phyloP scores from a whole-genome alignment of 2,113 vertebrate species.

The Ailuropoda melanoleuca region DNA sequence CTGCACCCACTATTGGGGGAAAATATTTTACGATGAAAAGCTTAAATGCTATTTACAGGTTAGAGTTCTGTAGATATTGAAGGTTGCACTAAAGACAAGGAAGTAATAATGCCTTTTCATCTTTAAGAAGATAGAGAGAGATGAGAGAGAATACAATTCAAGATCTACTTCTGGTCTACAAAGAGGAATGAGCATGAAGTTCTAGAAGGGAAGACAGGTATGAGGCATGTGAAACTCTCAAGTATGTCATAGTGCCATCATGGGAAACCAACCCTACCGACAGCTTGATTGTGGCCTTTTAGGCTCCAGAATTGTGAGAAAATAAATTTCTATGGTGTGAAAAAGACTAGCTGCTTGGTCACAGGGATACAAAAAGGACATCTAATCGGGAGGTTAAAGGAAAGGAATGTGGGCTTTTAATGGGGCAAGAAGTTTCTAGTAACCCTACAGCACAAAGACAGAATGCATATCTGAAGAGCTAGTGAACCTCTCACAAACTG shows the following conservation, averaged over 20 bases:
- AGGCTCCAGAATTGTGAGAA: not conserved
- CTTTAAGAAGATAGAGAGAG: not conserved
- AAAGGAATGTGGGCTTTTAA: not conserved
- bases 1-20: not conserved
- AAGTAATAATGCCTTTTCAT: not conserved
- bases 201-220: not conserved
- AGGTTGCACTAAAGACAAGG: not conserved
- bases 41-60: not conserved
- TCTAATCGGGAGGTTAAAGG: not conserved
- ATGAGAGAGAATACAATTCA: not conserved
- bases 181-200: not conserved
- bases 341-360: not conserved
- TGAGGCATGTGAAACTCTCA: not conserved
- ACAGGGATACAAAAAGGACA: not conserved
- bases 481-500: not conserved
- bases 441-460: not conserved
- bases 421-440: not conserved
- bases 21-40: slow-evolving; percentile 23
- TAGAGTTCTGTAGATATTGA: not conserved
- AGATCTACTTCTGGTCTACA: not conserved
- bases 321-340: not conserved
- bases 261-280: not conserved
- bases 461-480: not conserved
- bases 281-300: not conserved
- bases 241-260: not conserved